phyloP scores from a whole-genome alignment of 2,113 vertebrate species.

The Alosa alosa region DNA sequence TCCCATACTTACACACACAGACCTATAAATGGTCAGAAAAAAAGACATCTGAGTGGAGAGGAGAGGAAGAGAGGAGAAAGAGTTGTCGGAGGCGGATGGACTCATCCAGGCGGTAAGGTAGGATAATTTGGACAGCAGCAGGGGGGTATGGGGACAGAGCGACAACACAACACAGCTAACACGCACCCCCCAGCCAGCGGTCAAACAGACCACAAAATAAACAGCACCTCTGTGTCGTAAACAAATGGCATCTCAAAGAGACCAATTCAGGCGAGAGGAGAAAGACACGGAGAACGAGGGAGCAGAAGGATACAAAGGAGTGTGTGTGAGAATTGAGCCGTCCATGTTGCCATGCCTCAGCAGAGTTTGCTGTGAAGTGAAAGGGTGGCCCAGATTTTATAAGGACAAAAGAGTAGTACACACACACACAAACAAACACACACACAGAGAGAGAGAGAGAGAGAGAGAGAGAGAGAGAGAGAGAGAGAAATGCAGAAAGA shows the following conservation, averaged over 20 bases:
- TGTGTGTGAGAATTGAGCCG: constrained; percentile 32
- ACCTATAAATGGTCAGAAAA: background rate
- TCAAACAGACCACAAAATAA: constrained; percentile 49
- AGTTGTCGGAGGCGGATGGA: background rate
- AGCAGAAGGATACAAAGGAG: constrained; percentile 32
- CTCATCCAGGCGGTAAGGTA: constrained; percentile 18
- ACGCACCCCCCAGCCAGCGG: background rate
- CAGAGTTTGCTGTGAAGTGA: constrained; percentile 41
- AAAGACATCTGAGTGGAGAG: background rate
- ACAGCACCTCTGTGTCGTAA: constrained; percentile 42
- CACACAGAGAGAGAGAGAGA: too few species aligned
- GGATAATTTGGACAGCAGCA: background rate
- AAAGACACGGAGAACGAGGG: background rate
- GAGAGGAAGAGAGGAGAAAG: background rate
- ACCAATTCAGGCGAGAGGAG: background rate
- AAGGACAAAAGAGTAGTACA: constrained; percentile 16
- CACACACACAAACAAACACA: background rate
- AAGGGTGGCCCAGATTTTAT: constrained; percentile 30
- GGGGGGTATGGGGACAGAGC: background rate
- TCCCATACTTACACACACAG: too few species aligned
- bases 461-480: background rate
- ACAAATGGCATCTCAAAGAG: constrained; percentile 26
- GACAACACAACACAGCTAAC: background rate
- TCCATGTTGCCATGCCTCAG: constrained; percentile 48
- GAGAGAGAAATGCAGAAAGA: background rate